Conservation (phyloP, 92 coral and sea anemone genomes). For the Siderastrea siderea region DNA sequence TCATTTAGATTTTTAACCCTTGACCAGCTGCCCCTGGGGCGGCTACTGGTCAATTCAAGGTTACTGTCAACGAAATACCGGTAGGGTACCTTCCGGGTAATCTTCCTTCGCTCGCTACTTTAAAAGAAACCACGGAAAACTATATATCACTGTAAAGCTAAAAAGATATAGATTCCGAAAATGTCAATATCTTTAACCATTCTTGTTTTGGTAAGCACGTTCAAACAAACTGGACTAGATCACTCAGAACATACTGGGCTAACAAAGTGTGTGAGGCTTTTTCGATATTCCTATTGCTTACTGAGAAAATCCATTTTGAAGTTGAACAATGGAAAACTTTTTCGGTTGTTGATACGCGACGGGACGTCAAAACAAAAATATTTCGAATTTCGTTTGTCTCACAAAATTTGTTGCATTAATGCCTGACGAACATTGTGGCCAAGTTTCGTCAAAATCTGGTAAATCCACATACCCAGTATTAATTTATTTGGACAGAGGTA, state of each 20-base stretch:
- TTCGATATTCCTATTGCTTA: neutral
- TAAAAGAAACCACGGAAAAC: neutral
- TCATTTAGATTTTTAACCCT: too few species aligned
- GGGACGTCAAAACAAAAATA: neutral
- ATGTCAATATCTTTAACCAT: neutral
- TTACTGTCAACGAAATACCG: too few species aligned
- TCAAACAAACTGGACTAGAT: constrained; percentile 4
- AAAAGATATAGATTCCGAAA: neutral
- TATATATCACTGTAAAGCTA: neutral
- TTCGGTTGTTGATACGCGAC: neutral
- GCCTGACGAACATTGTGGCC: neutral
- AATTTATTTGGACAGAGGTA: neutral
- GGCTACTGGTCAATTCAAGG: too few species aligned
- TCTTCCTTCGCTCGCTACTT: neutral
- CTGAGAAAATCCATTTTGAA: constrained; percentile 7
- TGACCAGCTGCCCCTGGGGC: too few species aligned
- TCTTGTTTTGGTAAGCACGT: constrained; percentile 15
- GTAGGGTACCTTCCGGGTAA: neutral
- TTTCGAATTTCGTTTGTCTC: neutral
- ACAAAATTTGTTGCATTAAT: neutral
- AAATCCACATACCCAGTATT: neutral
- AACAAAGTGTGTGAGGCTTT: neutral
- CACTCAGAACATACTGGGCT: neutral
- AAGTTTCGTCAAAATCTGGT: neutral
- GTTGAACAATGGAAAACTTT: neutral